phyloP scores from a whole-genome alignment of 64 coral and sea anemone species.

The Trachythela sp. region DNA sequence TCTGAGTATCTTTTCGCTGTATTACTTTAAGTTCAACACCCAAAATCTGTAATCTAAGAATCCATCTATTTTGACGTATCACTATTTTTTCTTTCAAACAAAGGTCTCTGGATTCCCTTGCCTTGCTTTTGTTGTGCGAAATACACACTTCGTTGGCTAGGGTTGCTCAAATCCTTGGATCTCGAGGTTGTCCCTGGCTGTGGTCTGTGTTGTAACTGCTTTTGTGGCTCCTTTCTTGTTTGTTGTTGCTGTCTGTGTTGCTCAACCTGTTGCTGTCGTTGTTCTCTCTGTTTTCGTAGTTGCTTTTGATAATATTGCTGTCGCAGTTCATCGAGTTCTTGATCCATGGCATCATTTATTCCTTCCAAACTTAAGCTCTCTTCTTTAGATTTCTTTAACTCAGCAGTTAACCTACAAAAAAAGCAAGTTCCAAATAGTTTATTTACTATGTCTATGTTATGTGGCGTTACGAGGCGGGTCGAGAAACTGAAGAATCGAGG shows the following conservation, averaged over 20 bases:
- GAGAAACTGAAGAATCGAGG: no score
- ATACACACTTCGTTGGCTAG: background rate
- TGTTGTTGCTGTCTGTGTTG: background rate
- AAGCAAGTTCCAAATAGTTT: background rate
- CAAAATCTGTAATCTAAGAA: no score
- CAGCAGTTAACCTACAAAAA: background rate
- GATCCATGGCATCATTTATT: background rate
- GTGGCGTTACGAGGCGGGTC: background rate
- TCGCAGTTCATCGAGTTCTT: background rate
- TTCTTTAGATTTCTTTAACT: background rate
- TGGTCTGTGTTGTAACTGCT: background rate
- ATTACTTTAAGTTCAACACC: no score
- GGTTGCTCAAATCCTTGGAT: background rate
- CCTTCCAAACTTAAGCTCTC: slow-evolving; percentile 4
- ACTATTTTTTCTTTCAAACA: slow-evolving; percentile 8
- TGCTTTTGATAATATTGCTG: slow-evolving; percentile 4
- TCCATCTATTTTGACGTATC: no score
- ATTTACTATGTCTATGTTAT: no score
- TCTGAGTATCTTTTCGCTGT: no score
- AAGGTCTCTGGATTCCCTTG: background rate
- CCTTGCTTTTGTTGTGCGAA: background rate
- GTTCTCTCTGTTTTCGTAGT: background rate
- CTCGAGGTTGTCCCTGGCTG: background rate
- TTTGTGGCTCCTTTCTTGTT: background rate
- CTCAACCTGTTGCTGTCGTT: background rate